These are phyloP conservation scores for Hyaena hyaena DNA, from an alignment of 2,113 vertebrate genomes.

Conservation along the genomic window DNA sequence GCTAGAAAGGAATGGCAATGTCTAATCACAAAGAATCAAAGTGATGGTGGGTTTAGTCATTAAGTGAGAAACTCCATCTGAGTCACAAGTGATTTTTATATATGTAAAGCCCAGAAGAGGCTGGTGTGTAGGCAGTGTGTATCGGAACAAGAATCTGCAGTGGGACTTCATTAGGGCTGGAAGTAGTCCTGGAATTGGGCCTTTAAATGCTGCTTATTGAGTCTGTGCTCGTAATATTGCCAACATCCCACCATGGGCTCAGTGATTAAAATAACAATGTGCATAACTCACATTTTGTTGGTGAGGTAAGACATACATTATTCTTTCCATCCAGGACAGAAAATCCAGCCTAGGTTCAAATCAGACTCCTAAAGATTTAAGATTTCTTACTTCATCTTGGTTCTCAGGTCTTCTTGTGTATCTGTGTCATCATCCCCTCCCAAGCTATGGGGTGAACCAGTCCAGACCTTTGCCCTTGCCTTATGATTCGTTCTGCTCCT, in stretches of 20 bases:
- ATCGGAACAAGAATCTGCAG: not conserved
- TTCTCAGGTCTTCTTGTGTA: not conserved
- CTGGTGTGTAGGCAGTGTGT: not conserved
- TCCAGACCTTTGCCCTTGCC: not conserved
- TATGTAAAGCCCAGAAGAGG: not conserved
- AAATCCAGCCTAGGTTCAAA: not conserved
- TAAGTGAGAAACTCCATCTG: not conserved
- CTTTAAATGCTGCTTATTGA: not conserved
- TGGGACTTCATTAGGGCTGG: not conserved
- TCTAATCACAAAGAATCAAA: constrained; percentile 22
- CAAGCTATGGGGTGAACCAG: not conserved
- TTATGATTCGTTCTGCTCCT: not conserved
- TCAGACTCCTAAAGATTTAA: not conserved
- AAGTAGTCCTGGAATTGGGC: not conserved
- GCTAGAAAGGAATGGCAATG: not conserved
- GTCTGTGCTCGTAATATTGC: not conserved
- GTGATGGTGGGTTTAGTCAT: not conserved
- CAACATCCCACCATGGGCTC: not conserved
- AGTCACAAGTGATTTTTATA: not conserved
- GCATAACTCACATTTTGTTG: not conserved
- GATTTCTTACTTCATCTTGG: not conserved
- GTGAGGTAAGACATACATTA: not conserved
- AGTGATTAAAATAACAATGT: not conserved
- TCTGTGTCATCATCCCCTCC: not conserved
- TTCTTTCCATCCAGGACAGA: not conserved